Evolutionary conservation across 2,113 vertebrate genomes (phyloP), one percentile per base, ranked within the genome.

Genomic region (Carollia perspicillata): DNA sequence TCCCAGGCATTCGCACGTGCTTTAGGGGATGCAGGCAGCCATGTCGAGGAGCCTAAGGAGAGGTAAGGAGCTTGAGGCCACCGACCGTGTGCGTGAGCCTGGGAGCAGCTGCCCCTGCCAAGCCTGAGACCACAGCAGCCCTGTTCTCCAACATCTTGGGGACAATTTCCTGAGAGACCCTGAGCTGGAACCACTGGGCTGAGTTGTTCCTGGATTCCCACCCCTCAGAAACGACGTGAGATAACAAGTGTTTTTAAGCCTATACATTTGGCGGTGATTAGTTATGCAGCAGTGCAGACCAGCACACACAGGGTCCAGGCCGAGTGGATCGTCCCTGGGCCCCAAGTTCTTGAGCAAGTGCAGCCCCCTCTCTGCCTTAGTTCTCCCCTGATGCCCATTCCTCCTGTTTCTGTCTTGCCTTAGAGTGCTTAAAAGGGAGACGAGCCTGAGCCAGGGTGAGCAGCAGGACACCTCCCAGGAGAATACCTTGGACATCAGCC

Each of bases 401-500:
- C 22, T 40, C 22, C 40, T 13, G 1, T n/a, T 23, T 65, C 51
- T 49, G 5, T 20, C 47, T 40, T 44, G 8, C 68, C 18, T 2
- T 58, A 96, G 95, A 1, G 16, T 8, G 0, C 33, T 13, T 55
- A 35, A 69, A 5, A 11, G 42, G 0, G 30, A 90, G n/a, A 33
- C 13, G 4, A 17, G 40, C 69, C 66, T 35, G 49, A 35, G 30
- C 42, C 14, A 7, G 22, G 20, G 23, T 14, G 55, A 90, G n/a
- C 68, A 58, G 40, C 79, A 81, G 80, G 42, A 53, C 8, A 1
- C 40, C 44, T 69, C 66, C 8, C 85, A 60, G 51, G 90, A 97
- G 42, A 23, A 14, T 0, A 68, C 83, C 63, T 58, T 97, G 94
- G 96, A 95, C 75, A 35, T 47, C 4, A 97, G 94, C 55, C 94